Percentiles rank a stretch among this genome's conserved stretches.
phyloP scores from a whole-genome alignment of 2,888 invertebrate genomes.

The Lasioglossum pauxillum region DNA sequence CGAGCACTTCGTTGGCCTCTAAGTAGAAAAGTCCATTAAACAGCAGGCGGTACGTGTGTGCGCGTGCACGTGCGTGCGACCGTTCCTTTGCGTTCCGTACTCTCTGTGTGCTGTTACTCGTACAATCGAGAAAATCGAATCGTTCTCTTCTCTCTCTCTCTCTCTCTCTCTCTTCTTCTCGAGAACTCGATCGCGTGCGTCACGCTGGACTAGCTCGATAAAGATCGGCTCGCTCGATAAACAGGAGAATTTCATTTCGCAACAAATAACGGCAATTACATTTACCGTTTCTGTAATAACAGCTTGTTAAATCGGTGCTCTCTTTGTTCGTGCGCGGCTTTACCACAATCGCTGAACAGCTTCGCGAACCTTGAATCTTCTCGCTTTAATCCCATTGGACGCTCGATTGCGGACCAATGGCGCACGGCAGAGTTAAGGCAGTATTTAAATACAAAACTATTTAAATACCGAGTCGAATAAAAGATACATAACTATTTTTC shows the following conservation, averaged over 20 bases:
- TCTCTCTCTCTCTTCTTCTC: not conserved
- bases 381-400: not conserved
- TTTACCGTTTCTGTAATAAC: conserved; percentile 1
- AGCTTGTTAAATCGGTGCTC: not conserved
- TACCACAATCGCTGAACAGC: not conserved
- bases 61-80: conserved; percentile 62
- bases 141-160: not conserved
- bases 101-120: not conserved
- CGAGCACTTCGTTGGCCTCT: conserved; percentile 83
- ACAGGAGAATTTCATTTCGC: not conserved
- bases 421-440: no score
- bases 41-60: conserved; percentile 29
- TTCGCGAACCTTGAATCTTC: not conserved
- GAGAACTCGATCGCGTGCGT: conserved; percentile 17
- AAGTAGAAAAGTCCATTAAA: conserved; percentile 82
- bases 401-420: not conserved
- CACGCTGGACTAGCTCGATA: not conserved
- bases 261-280: not conserved
- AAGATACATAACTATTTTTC: no score
- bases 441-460: no score
- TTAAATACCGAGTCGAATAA: no score
- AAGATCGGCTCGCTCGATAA: conserved; percentile 3
- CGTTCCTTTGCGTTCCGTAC: conserved; percentile 47
- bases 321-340: not conserved
- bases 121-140: not conserved